Conservation (phyloP, 2,888 invertebrate species). For the Hecatera dysodea region DNA sequence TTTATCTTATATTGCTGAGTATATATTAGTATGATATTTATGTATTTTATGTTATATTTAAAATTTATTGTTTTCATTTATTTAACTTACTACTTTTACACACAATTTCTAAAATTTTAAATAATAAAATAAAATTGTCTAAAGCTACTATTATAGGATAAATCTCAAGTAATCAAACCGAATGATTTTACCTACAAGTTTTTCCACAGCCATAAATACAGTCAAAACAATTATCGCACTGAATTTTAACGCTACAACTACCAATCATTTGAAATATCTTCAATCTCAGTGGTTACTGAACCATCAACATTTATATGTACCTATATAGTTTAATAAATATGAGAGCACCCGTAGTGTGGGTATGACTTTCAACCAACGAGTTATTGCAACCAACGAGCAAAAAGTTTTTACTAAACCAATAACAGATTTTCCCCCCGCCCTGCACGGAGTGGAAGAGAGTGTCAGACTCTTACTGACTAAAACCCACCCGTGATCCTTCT, state of each 20-base stretch:
- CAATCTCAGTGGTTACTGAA: constrained; percentile 48
- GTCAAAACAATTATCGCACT: constrained; percentile 22
- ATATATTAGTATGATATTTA: too few relatives aligned
- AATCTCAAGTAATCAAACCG: constrained; percentile 11
- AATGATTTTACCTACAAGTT: constrained; percentile 1
- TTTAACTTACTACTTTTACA: too few relatives aligned
- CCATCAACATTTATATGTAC: constrained; percentile 56
- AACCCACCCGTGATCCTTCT: too few relatives aligned
- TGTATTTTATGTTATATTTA: too few relatives aligned
- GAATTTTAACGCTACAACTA: constrained; percentile 19
- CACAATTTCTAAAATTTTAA: too few relatives aligned
- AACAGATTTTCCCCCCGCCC: constrained; percentile 60
- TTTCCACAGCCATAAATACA: constrained; percentile 19
- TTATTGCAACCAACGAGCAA: constrained; percentile 60
- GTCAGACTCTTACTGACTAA: too few relatives aligned
- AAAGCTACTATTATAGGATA: neutral
- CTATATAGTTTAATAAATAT: constrained; percentile 54
- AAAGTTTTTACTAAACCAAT: constrained; percentile 60
- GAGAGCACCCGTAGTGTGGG: constrained; percentile 66
- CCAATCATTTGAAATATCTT: constrained; percentile 43
- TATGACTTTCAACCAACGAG: constrained; percentile 64
- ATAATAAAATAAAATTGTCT: neutral
- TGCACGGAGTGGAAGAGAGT: too few relatives aligned
- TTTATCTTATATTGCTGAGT: too few relatives aligned
- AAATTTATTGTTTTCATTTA: too few relatives aligned